A percentile compares a stretch with the other conserved stretches of the same genome.
Evolutionary conservation across 2,797 vertebrate species (phyloP).

Genomic region (Lithobates sylvaticus): DNA sequence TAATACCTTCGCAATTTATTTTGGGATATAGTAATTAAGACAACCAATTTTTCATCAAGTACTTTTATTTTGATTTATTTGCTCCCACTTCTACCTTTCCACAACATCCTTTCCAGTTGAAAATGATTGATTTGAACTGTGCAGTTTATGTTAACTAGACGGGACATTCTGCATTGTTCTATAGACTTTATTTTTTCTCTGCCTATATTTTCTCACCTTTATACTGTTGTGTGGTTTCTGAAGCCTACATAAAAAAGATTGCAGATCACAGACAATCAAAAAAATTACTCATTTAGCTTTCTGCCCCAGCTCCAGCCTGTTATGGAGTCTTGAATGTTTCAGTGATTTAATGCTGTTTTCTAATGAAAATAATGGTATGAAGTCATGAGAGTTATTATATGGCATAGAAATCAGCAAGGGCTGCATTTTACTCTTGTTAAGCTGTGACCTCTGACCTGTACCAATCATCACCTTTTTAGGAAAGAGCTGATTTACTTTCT

Average conservation of each 20-base stretch:
- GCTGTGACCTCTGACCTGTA: slow-evolving; percentile 38
- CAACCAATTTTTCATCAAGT: background rate
- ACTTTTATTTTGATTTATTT: slow-evolving; percentile 12
- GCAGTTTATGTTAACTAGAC: slow-evolving; percentile 9
- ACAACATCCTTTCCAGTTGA: background rate
- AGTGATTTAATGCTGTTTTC: slow-evolving; percentile 56
- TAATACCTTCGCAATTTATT: background rate
- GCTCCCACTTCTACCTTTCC: background rate
- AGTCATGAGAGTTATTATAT: slow-evolving; percentile 45
- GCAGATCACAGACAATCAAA: background rate
- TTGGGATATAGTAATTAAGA: background rate
- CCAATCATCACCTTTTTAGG: slow-evolving; percentile 37
- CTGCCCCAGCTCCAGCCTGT: background rate
- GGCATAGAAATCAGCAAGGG: slow-evolving; percentile 44
- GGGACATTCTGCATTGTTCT: background rate
- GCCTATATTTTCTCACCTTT: slow-evolving; percentile 8
- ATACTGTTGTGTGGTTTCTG: background rate
- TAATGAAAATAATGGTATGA: slow-evolving; percentile 54
- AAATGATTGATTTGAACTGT: slow-evolving; percentile 6
- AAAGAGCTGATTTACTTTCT: slow-evolving; percentile 53
- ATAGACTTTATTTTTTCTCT: background rate
- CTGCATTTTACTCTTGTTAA: slow-evolving; percentile 51
- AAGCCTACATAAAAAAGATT: background rate
- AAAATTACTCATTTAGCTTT: background rate
- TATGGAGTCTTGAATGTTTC: slow-evolving; percentile 17